A percentile compares a stretch with the other conserved stretches of the same genome.
Conservation (phyloP, 2,888 invertebrate genomes). For the Stegophylla sp. region DNA sequence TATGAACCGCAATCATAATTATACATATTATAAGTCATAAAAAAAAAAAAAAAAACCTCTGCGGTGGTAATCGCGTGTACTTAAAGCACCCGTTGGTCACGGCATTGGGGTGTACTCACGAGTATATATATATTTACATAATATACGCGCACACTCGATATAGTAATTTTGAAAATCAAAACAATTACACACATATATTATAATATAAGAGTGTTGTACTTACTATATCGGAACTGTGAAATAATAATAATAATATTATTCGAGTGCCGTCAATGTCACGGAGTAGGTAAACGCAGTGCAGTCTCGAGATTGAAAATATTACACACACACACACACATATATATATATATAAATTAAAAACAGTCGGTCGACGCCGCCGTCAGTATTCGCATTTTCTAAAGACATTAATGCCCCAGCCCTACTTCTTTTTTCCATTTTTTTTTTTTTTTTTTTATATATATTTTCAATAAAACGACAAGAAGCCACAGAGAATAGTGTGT, state of each 20-base stretch:
- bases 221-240: neutral
- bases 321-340: no score
- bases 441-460: no score
- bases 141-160: slow-evolving; percentile 11
- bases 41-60: neutral
- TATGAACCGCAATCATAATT: slow-evolving; percentile 1
- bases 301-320: slow-evolving; percentile 29
- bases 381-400: slow-evolving; percentile 50
- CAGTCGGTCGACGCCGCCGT: slow-evolving; percentile 22
- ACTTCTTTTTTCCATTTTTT: no score
- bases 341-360: no score
- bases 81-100: slow-evolving; percentile 7
- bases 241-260: slow-evolving; percentile 10
- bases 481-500: slow-evolving; percentile 59
- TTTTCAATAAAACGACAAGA: slow-evolving; percentile 56
- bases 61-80: neutral
- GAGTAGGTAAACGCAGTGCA: neutral
- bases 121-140: neutral
- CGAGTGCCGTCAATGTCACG: slow-evolving; percentile 2
- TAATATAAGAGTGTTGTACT: neutral
- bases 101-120: slow-evolving; percentile 3
- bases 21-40: neutral
- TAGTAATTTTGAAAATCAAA: slow-evolving; percentile 27
- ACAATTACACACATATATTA: neutral
- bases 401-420: slow-evolving; percentile 56